Conservation (phyloP, 2,797 vertebrate genomes). For the Thripadectes ignobilis region DNA sequence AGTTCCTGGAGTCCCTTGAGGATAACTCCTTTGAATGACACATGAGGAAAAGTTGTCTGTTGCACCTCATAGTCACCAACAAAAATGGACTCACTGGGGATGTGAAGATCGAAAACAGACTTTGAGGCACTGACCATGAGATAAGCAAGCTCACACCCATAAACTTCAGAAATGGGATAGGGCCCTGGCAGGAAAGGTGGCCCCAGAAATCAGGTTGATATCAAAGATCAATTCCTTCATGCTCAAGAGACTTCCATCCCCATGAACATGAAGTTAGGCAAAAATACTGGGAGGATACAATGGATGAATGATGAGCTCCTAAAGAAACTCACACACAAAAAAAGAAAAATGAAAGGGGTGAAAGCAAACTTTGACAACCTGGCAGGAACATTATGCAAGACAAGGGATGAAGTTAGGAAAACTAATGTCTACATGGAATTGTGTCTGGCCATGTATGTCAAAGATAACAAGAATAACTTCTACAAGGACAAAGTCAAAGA, state of each 20-base stretch:
- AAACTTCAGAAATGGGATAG: background rate
- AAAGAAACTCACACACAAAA: background rate
- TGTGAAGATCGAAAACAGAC: background rate
- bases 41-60: accelerated
- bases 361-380: background rate
- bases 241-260: background rate
- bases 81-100: background rate
- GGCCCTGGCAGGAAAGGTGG: accelerated
- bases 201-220: background rate
- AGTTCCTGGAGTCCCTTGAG: background rate
- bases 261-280: background rate
- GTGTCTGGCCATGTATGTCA: accelerated
- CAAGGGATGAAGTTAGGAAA: background rate
- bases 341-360: background rate
- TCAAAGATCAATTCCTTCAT: background rate
- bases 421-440: background rate
- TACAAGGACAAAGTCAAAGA: background rate
- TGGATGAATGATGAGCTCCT: background rate
- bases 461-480: background rate
- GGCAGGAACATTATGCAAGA: background rate
- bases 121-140: background rate
- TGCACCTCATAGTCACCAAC: background rate
- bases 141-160: background rate
- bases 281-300: background rate
- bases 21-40: background rate